phyloP scores from a whole-genome alignment of 2,797 vertebrate genomes.

The Threskiornis aethiopicus region DNA sequence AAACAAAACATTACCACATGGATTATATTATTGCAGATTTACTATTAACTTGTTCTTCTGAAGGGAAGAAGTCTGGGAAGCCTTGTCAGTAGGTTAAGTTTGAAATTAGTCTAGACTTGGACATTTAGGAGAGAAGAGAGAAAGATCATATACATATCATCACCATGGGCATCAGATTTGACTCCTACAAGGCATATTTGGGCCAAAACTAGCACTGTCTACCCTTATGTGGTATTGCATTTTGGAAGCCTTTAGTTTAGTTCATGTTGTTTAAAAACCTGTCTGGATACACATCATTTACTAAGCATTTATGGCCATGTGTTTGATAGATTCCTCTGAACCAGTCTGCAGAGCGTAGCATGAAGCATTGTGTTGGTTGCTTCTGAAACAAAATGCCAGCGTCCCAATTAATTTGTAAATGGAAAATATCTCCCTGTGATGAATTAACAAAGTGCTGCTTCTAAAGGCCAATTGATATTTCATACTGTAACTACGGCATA shows the following conservation, averaged over 20 bases:
- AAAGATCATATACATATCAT: not conserved
- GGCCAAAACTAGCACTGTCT: not conserved
- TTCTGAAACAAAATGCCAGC: constrained; percentile 29
- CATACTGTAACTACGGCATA: not conserved
- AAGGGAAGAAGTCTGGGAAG: not conserved
- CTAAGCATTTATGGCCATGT: not conserved
- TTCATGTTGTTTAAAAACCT: not conserved
- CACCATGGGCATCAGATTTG: not conserved
- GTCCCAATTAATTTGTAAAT: constrained; percentile 30
- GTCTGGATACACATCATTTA: not conserved
- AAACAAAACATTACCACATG: not conserved
- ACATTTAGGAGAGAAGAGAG: not conserved
- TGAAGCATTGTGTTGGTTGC: not conserved
- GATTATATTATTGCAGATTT: not conserved
- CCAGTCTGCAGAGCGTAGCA: not conserved
- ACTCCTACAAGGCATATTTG: not conserved
- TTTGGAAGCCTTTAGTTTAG: not conserved
- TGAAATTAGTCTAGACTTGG: not conserved
- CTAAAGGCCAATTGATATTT: not conserved
- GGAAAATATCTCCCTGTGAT: constrained; percentile 15
- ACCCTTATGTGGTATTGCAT: not conserved
- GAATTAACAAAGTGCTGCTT: constrained; percentile 2
- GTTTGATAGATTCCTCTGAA: not conserved
- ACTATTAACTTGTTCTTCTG: not conserved
- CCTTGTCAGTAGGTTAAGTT: not conserved